phyloP scores from a whole-genome alignment of 1,140 invertebrate genomes.

The Globodera rostochiensis region DNA sequence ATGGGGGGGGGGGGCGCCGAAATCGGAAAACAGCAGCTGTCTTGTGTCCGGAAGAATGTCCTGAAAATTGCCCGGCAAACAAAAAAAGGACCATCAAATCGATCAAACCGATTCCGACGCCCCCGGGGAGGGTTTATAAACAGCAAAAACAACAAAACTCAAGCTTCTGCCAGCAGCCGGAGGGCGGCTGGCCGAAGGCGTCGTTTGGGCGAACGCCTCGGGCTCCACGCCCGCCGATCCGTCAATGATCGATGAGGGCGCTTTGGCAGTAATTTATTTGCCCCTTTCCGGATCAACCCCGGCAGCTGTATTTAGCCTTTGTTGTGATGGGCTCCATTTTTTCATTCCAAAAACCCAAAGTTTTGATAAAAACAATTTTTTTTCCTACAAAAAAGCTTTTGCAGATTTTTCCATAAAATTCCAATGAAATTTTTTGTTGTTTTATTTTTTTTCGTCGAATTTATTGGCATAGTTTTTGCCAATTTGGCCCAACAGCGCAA shows the following conservation, averaged over 20 bases:
- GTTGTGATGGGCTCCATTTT: too few species aligned
- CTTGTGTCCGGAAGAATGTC: too few species aligned
- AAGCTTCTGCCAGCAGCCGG: neutral
- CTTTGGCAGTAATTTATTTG: too few species aligned
- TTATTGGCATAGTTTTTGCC: neutral
- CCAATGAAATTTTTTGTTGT: neutral
- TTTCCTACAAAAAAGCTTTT: neutral
- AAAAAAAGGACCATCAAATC: neutral
- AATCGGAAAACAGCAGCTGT: neutral
- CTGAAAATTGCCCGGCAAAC: neutral
- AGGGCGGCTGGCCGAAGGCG: neutral
- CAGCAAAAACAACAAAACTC: neutral
- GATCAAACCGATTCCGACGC: too few species aligned
- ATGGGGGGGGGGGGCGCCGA: neutral
- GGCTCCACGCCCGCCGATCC: too few species aligned
- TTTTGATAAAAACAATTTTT: too few species aligned
- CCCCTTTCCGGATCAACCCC: too few species aligned
- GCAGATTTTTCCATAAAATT: neutral
- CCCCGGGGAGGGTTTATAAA: neutral
- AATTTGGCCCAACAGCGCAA: conserved; percentile 9
- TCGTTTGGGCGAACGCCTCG: neutral
- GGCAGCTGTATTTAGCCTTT: too few species aligned
- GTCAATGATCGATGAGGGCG: too few species aligned
- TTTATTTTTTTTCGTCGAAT: neutral
- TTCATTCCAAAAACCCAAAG: too few species aligned